These are phyloP conservation scores for Scaptomyza tumidula DNA, from an alignment of 2,888 invertebrate genomes.

Conservation along the genomic window DNA sequence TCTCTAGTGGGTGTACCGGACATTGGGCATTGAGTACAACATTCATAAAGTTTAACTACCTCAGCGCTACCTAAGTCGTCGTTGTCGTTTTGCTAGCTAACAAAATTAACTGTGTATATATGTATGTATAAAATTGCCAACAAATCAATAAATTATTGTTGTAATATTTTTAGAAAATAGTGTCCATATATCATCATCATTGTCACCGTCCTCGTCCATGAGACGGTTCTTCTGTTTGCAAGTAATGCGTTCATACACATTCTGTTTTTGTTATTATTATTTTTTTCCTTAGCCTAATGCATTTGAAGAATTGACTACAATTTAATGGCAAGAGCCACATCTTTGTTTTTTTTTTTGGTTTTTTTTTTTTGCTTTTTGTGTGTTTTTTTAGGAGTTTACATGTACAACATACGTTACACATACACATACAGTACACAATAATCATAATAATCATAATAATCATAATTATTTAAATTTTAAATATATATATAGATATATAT, in stretches of 20 bases:
- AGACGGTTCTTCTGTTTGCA: conserved; percentile 32
- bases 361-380: conserved; percentile 19
- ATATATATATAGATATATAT: conserved; percentile 31
- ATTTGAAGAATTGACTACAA: conserved; percentile 77
- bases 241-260: conserved; percentile 29
- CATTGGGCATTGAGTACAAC: conserved; percentile 67
- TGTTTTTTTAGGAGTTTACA: conserved; percentile 47
- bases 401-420: conserved; percentile 76
- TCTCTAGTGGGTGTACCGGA: conserved; percentile 61
- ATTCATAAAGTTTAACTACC: conserved; percentile 78
- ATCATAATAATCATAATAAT: conserved; percentile 77
- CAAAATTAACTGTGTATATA: conserved; percentile 72
- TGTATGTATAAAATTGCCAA: conserved; percentile 73
- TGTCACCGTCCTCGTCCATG: conserved; percentile 11
- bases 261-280: conserved; percentile 19
- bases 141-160: conserved; percentile 78
- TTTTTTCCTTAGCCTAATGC: conserved; percentile 65
- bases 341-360: conserved; percentile 34
- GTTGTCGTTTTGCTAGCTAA: conserved; percentile 77
- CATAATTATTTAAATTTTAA: conserved; percentile 71
- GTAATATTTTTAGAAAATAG: conserved; percentile 78
- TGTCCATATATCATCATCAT: conserved; percentile 72
- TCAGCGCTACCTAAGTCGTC: conserved; percentile 75
- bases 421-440: conserved; percentile 78
- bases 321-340: conserved; percentile 76